A percentile compares a stretch with the other conserved stretches of the same genome.
Conservation (phyloP, 1,140 invertebrate species). For the Anoplophora glabripennis region DNA sequence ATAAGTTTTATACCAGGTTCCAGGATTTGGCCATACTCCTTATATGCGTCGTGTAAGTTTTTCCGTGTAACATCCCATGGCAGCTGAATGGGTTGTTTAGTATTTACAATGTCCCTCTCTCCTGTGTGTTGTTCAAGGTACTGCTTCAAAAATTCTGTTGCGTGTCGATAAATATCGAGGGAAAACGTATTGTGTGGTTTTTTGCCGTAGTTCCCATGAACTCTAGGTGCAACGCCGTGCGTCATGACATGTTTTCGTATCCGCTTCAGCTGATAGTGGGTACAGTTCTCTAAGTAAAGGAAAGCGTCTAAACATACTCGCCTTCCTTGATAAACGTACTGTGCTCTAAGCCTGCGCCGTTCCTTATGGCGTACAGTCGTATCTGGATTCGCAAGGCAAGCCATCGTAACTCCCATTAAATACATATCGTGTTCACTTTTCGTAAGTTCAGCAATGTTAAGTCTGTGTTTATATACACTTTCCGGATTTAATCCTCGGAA, state of each 20-base stretch:
- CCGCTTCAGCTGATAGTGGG: conserved; percentile 74
- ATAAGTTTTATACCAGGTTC: conserved; percentile 68
- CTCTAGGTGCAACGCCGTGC: conserved; percentile 71
- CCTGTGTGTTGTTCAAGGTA: conserved; percentile 63
- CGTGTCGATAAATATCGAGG: conserved; percentile 72
- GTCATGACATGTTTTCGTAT: conserved; percentile 76
- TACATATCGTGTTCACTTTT: conserved; percentile 63
- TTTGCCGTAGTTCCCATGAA: conserved; percentile 77
- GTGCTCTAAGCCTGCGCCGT: conserved; percentile 65
- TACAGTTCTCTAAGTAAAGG: conserved; percentile 76
- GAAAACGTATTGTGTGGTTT: conserved; percentile 80
- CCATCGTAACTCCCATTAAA: conserved; percentile 78
- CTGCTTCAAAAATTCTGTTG: conserved; percentile 70
- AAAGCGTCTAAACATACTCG: conserved; percentile 76
- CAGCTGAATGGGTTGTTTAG: conserved; percentile 60
- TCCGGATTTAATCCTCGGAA: conserved; percentile 70
- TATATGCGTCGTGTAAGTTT: conserved; percentile 70
- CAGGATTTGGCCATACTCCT: conserved; percentile 66
- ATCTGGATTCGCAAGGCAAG: conserved; percentile 70
- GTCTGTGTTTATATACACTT: conserved; percentile 68
- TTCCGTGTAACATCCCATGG: conserved; percentile 68
- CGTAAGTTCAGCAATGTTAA: conserved; percentile 74
- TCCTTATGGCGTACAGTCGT: conserved; percentile 71
- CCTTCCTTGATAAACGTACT: conserved; percentile 73
- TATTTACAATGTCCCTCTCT: conserved; percentile 49